phyloP scores from a whole-genome alignment of 1,140 invertebrate species.

The Bombus turneri region DNA sequence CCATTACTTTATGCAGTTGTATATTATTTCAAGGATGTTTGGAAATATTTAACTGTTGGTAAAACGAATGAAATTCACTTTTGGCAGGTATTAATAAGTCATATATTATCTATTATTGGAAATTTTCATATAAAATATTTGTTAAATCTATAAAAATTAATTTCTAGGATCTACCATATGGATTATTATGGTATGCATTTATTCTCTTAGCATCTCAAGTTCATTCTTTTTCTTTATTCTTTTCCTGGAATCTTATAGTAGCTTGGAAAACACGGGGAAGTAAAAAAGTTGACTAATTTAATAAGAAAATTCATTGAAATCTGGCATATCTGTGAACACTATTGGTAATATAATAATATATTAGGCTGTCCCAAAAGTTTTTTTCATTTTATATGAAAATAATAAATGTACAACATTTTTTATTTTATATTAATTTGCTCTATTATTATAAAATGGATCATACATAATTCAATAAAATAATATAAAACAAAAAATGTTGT shows the following conservation, averaged over 20 bases:
- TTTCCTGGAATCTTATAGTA: conserved; percentile 92
- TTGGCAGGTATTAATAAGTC: conserved; percentile 87
- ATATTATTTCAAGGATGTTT: conserved; percentile 93
- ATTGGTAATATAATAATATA: conserved; percentile 9
- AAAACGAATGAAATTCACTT: conserved; percentile 86
- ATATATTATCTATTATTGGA: background rate
- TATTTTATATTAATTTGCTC: no score
- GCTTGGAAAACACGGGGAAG: conserved; percentile 92
- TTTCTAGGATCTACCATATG: conserved; percentile 92
- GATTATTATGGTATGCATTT: conserved; percentile 96
- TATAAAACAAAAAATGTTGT: no score
- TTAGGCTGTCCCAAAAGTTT: background rate
- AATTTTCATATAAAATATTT: background rate
- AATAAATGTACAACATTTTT: no score
- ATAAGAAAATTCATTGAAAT: conserved; percentile 6
- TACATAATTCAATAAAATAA: no score
- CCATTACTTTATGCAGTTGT: conserved; percentile 91
- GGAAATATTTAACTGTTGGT: conserved; percentile 89
- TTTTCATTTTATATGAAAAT: no score
- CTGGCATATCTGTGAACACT: conserved; percentile 41
- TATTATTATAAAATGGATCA: no score
- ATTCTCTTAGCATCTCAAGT: conserved; percentile 94
- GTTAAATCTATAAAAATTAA: conserved; percentile 52
- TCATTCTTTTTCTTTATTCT: conserved; percentile 94
- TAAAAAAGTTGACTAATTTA: conserved; percentile 81